Conservation (phyloP, 2,888 invertebrate species). For the Merodon equestris region DNA sequence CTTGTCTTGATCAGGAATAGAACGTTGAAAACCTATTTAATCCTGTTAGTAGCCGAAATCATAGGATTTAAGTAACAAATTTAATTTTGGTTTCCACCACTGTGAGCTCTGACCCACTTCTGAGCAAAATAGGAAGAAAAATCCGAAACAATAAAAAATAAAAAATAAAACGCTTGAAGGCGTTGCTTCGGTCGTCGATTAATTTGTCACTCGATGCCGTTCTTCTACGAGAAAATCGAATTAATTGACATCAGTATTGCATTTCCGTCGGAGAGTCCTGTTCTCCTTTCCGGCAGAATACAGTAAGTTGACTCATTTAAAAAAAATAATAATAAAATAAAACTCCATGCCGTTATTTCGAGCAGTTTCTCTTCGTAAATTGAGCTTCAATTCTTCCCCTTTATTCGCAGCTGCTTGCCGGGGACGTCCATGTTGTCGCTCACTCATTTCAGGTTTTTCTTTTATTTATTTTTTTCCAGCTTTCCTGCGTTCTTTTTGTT, state of each 20-base stretch:
- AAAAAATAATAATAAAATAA: constrained; percentile 5
- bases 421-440: constrained; percentile 26
- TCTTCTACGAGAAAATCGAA: constrained; percentile 5
- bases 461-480: not conserved
- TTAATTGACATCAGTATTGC: constrained; percentile 31
- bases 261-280: constrained; percentile 23
- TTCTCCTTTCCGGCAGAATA: not conserved
- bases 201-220: not conserved
- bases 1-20: no score
- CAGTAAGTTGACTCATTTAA: constrained; percentile 25
- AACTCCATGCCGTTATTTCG: constrained; percentile 2
- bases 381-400: constrained; percentile 23
- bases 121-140: no score
- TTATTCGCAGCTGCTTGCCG: not conserved
- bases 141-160: no score
- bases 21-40: no score
- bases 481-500: no score
- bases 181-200: no score
- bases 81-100: no score
- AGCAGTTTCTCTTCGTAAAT: constrained; percentile 26
- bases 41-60: no score
- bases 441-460: constrained; percentile 5
- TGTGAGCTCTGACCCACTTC: no score
- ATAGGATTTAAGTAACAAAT: no score
- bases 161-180: no score